Evolutionary conservation across 2,113 vertebrate species (phyloP).

Genomic region (cattle (Bos taurus)): ARS-UCD2.0 NC_037330.1:116484501-116485000

Average conservation of each 20-base stretch:
- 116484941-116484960: neutral
- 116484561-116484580: neutral
- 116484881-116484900: neutral
- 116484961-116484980: neutral
- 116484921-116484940: neutral
- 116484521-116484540: accelerated
- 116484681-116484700: too few relatives aligned
- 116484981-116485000: neutral
- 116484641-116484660: neutral
- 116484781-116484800: neutral
- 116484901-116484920: too few relatives aligned
- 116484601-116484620: too few relatives aligned
- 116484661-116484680: too few relatives aligned
- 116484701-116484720: accelerated
- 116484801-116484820: neutral
- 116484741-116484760: neutral
- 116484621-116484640: neutral
- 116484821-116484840: neutral
- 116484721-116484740: accelerated
- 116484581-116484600: accelerated
- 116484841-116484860: accelerated
- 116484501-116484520: accelerated
- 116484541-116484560: neutral
- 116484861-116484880: accelerated
- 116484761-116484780: accelerated